Evolutionary conservation across 2,113 vertebrate species (phyloP).

Genomic region (Grus americana): DNA sequence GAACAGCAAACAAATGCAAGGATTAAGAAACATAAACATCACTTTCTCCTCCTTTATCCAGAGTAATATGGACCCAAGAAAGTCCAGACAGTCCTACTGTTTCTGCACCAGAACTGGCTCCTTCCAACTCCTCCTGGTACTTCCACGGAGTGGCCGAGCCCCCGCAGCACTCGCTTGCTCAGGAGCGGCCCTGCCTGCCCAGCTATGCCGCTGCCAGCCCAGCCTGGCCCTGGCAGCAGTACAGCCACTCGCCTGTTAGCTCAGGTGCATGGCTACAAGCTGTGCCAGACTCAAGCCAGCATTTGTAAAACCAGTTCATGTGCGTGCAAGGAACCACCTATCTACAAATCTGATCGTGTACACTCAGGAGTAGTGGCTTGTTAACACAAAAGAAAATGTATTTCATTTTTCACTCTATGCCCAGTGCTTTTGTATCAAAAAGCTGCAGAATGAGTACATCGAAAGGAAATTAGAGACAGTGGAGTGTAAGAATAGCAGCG

Average conservation of each 20-base stretch:
- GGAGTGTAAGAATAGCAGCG: not conserved
- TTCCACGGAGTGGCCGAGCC: accelerated
- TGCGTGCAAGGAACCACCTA: not conserved
- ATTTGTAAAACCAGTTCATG: not conserved
- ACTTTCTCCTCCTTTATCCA: not conserved
- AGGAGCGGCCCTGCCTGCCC: not conserved
- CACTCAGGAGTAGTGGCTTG: not conserved
- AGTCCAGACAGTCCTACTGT: not conserved
- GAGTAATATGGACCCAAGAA: not conserved
- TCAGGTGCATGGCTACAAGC: not conserved
- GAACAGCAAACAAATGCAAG: not conserved
- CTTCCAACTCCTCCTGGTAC: accelerated
- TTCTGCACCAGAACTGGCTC: not conserved
- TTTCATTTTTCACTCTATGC: not conserved
- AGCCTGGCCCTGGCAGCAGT: not conserved
- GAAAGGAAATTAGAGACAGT: not conserved
- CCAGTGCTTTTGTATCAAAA: not conserved
- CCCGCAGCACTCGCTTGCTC: not conserved
- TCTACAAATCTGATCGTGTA: not conserved
- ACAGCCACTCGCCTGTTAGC: not conserved
- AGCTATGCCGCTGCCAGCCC: not conserved
- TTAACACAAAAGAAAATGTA: not conserved
- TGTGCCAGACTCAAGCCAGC: not conserved
- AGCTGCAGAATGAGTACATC: not conserved
- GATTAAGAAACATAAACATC: not conserved